A percentile compares a stretch with the other conserved stretches of the same genome.
Evolutionary conservation across 2,797 vertebrate species (phyloP).

Genomic region (Notolabrus celidotus): DNA sequence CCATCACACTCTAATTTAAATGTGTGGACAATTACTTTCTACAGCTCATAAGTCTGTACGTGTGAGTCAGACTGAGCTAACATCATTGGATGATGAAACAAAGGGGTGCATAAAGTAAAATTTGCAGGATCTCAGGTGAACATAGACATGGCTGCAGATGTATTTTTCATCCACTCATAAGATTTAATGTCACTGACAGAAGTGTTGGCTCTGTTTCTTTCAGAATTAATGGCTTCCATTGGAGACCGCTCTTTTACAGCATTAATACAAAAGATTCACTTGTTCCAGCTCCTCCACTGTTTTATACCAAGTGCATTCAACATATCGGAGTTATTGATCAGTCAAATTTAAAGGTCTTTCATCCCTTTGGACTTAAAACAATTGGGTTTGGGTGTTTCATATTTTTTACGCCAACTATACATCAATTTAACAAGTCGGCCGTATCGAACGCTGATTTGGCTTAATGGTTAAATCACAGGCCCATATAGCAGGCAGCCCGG

Average conservation of each 20-base stretch:
- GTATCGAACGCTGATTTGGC: no score
- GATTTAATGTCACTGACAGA: background rate
- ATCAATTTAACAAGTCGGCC: no score
- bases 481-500: no score
- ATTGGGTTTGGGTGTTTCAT: no score
- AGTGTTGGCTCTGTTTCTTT: background rate
- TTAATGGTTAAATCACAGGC: no score
- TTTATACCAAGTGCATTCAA: background rate
- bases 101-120: background rate
- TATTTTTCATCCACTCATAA: background rate
- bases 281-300: background rate
- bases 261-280: background rate
- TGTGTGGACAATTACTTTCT: constrained; percentile 29
- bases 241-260: background rate
- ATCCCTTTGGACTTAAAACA: no score
- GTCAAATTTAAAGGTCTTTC: no score
- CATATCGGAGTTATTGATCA: no score
- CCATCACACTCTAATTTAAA: constrained; percentile 23
- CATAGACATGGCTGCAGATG: background rate
- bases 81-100: constrained; percentile 5
- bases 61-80: constrained; percentile 5
- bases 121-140: background rate
- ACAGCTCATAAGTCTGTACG: background rate
- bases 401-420: no score
- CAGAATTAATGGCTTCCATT: background rate